Conservation (phyloP, 1,140 invertebrate species). For the Meloidogyne exigua region DNA sequence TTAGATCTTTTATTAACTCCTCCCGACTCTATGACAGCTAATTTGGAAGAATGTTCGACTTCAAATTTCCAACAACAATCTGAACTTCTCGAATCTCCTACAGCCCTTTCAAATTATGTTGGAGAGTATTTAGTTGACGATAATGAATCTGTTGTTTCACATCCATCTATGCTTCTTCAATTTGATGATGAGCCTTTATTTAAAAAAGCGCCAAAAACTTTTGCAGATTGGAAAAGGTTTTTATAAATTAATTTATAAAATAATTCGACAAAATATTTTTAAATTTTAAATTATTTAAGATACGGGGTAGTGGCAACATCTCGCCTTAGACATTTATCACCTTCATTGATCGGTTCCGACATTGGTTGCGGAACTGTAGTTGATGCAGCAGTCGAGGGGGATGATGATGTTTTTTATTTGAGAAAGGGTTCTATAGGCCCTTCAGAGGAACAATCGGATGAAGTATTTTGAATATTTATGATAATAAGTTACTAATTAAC, state of each 20-base stretch:
- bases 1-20: constrained; percentile 2
- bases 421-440: not conserved
- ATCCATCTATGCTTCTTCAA: constrained; percentile 59
- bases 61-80: not conserved
- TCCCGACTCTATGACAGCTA: not conserved
- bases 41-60: not conserved
- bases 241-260: not conserved
- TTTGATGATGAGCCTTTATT: constrained; percentile 20
- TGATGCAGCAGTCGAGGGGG: not conserved
- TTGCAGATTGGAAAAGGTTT: not conserved
- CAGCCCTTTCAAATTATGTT: not conserved
- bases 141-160: constrained; percentile 56
- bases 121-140: constrained; percentile 49
- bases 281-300: not conserved
- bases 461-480: not conserved
- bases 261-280: not conserved
- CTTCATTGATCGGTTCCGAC: not conserved
- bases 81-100: not conserved
- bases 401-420: not conserved
- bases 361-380: not conserved
- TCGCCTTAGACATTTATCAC: not conserved
- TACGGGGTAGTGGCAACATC: not conserved
- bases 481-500: not conserved
- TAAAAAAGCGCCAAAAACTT: not conserved
- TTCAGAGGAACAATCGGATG: constrained; percentile 35